Base-by-base conservation (phyloP, 2,797 vertebrate species). In the Micrastur ruficollis region DNA sequence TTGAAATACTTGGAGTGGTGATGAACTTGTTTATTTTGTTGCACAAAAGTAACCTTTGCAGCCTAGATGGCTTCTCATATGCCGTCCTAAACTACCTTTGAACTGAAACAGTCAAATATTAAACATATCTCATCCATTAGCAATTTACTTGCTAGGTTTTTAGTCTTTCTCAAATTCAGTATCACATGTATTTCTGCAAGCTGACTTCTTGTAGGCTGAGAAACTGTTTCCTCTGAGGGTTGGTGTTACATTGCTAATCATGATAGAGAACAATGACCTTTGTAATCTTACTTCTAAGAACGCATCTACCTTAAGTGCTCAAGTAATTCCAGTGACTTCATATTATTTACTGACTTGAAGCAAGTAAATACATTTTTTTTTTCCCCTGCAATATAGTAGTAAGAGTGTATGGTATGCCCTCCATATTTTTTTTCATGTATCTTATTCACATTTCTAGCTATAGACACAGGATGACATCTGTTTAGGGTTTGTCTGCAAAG, bases 211-310 rank as follows among this genome's bases (percentile, higher is more conserved):
- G 44, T 32, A 83, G 92, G 13, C 61, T 90, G 80, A 62, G 68
- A 61, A 86, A 74, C 44, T 53, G 42, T 80, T 62, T 96, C 80
- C 88, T 93, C 76, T 78, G 82, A 90, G 92, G 44, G 19, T 10
- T 97, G 72, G 50, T 67, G 50, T 94, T 94, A 71, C 44, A 73
- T 80, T 93, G 80, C 56, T 94, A 78, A 92, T 65, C 74, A 25
- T 34, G 70, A 72, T 68, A 71, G 84, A 89, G 84, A 86, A 72
- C 63, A 81, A 95, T 89, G 84, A 91, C 94, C 78, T 96, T 92
- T 95, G 67, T 89, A 87, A 82, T 95, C 67, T 87, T 75, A 26
- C 40, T 84, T 25, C 81, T 85, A 75, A 85, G 78, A 93, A 85
- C 47, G 50, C 50, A 53, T 65, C 67, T 73, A 19, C 58, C 31